Conservation (phyloP, 1,140 invertebrate species). For the Maconellicoccus hirsutus region DNA sequence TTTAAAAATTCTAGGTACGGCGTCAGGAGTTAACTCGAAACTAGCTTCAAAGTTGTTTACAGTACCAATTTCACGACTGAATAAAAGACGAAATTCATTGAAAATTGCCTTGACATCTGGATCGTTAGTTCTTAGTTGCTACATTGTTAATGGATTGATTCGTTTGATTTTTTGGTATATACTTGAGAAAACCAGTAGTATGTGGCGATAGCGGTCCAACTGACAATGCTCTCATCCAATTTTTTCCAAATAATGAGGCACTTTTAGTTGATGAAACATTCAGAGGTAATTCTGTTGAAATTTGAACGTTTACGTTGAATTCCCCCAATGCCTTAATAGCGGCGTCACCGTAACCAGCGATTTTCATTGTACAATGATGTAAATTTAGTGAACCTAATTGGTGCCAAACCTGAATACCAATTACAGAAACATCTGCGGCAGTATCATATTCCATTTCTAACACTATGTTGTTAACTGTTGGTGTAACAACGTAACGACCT, state of each 20-base stretch:
- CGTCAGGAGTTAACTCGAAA: background rate
- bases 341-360: background rate
- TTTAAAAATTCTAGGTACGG: slow-evolving; percentile 33
- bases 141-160: background rate
- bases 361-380: background rate
- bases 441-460: slow-evolving; percentile 1
- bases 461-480: background rate
- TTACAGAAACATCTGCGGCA: background rate
- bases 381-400: background rate
- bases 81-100: background rate
- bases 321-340: background rate
- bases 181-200: background rate
- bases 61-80: background rate
- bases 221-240: background rate
- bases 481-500: background rate
- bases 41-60: background rate
- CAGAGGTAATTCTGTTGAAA: background rate
- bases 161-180: background rate
- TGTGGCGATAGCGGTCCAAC: background rate
- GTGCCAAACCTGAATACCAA: background rate
- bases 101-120: background rate
- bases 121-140: background rate
- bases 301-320: background rate
- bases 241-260: background rate
- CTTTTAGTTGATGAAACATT: background rate